Conservation (phyloP, 2,797 vertebrate genomes). For the Zonotrichia albicollis region DNA sequence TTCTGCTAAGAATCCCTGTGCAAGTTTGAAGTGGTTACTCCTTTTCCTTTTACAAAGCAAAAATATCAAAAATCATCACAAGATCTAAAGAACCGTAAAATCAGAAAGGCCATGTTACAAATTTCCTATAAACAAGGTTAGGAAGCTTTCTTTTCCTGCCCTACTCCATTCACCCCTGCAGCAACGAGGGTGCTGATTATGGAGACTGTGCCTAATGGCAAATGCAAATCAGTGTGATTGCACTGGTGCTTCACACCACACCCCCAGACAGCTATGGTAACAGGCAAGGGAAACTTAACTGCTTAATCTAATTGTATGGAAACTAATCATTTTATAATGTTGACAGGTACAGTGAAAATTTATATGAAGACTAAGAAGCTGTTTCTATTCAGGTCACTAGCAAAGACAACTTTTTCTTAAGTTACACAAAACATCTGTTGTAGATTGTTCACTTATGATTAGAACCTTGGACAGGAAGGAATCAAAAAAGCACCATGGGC, state of each 20-base stretch:
- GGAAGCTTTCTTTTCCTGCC: neutral
- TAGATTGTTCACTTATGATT: neutral
- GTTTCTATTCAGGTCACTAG: neutral
- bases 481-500: neutral
- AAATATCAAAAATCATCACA: neutral
- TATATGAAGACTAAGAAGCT: neutral
- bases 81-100: neutral
- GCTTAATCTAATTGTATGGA: neutral
- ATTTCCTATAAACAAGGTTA: neutral
- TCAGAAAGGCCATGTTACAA: neutral
- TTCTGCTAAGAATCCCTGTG: constrained; percentile 31
- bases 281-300: neutral
- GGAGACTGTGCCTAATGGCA: neutral
- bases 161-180: neutral
- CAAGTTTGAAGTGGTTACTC: constrained; percentile 15
- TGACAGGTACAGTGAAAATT: neutral
- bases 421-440: neutral
- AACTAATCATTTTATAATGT: neutral
- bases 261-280: neutral
- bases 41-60: constrained; percentile 2
- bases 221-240: neutral
- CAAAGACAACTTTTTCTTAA: neutral
- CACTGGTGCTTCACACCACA: neutral
- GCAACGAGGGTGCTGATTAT: neutral
- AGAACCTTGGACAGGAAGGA: neutral